Conservation (phyloP, 2,113 vertebrate genomes). For the Arothron firmamentum region DNA sequence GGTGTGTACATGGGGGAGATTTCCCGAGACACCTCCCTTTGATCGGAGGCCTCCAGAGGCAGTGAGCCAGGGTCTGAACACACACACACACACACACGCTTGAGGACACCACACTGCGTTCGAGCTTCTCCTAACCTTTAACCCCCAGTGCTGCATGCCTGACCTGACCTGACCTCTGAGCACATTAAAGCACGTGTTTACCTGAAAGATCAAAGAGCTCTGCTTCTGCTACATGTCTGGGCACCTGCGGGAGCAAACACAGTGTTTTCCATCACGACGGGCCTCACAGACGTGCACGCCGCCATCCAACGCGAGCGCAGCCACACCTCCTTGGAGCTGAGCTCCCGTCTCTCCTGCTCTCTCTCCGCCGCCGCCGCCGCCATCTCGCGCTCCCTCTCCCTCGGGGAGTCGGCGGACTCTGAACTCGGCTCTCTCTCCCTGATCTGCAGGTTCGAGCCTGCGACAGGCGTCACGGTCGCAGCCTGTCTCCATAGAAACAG, state of each 20-base stretch:
- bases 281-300: not conserved
- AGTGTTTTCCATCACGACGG: constrained; percentile 1
- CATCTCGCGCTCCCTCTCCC: constrained; percentile 11
- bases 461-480: constrained; percentile 41
- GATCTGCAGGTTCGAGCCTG: constrained; percentile 19
- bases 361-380: not conserved
- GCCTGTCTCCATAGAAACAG: constrained; percentile 62
- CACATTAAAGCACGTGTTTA: constrained; percentile 9
- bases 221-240: constrained; percentile 23
- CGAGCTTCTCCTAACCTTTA: not conserved
- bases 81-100: constrained; percentile 13
- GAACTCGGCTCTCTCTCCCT: constrained; percentile 15
- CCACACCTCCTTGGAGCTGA: constrained; percentile 34
- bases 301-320: not conserved
- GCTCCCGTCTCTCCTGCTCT: constrained; percentile 20
- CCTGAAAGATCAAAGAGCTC: constrained; percentile 46
- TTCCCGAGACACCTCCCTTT: constrained; percentile 32
- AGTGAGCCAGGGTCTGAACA: constrained; percentile 25
- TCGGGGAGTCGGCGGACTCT: constrained; percentile 56
- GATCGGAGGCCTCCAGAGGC: constrained; percentile 43
- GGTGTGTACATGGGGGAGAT: constrained; percentile 30
- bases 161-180: constrained; percentile 21
- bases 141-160: too few species aligned
- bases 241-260: constrained; percentile 33
- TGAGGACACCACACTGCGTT: not conserved